Conservation (phyloP, 2,113 vertebrate genomes). For the Callaeas wilsoni region DNA sequence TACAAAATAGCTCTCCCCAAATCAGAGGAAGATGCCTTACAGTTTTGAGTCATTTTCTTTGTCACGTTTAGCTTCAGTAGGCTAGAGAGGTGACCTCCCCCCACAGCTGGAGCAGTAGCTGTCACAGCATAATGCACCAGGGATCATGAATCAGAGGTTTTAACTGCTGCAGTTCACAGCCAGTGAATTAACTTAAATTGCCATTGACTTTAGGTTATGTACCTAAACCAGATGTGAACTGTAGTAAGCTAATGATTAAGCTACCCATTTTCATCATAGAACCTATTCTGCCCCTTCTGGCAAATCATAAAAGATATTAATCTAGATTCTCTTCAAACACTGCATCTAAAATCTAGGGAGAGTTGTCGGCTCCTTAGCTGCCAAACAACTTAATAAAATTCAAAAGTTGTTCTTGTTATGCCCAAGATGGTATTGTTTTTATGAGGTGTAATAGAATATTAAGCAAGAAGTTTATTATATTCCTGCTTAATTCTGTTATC, state of each 20-base stretch:
- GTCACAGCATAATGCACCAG: not conserved
- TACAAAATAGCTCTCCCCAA: not conserved
- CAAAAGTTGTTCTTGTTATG: not conserved
- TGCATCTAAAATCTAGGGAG: not conserved
- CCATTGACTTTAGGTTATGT: not conserved
- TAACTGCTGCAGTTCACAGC: not conserved
- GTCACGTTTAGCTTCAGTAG: not conserved
- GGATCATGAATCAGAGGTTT: not conserved
- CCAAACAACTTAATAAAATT: not conserved
- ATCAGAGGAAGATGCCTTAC: not conserved
- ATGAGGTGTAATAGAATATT: conserved; percentile 7
- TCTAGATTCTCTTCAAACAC: not conserved
- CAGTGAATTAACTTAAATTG: not conserved
- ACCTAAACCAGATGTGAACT: not conserved
- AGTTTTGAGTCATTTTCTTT: not conserved
- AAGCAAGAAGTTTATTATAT: not conserved
- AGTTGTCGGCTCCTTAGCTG: not conserved
- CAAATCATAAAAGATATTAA: not conserved
- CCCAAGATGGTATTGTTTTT: not conserved
- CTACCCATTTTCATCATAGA: not conserved
- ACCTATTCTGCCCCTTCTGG: not conserved
- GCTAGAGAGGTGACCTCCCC: not conserved
- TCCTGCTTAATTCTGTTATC: not conserved
- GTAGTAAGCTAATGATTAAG: not conserved
- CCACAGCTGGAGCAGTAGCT: not conserved